These are phyloP conservation scores for Sisor rabdophorus DNA, from an alignment of 2,113 vertebrate species.

Conservation along the genomic window DNA sequence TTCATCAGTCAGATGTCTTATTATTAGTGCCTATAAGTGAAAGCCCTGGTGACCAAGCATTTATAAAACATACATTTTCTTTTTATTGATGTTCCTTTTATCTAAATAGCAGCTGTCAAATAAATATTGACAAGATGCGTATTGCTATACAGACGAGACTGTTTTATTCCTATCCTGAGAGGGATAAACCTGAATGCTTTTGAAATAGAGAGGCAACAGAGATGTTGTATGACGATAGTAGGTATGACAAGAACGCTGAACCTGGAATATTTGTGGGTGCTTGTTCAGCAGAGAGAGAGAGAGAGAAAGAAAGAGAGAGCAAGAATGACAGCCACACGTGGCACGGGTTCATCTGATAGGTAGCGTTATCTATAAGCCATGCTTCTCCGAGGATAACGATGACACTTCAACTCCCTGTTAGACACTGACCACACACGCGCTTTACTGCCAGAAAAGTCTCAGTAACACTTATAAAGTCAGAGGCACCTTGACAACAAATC, in stretches of 20 bases:
- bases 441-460: constrained; percentile 41
- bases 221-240: constrained; percentile 44
- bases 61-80: not conserved
- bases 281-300: constrained; percentile 59
- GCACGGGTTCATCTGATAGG: constrained; percentile 59
- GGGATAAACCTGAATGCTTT: constrained; percentile 15
- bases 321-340: constrained; percentile 56
- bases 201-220: constrained; percentile 48
- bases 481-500: constrained; percentile 15
- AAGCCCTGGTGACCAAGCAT: not conserved
- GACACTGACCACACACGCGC: constrained; percentile 47
- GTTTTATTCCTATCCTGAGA: constrained; percentile 3
- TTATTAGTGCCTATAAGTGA: not conserved
- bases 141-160: constrained; percentile 14
- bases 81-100: not conserved
- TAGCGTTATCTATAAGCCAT: constrained; percentile 54
- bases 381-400: constrained; percentile 49
- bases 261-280: constrained; percentile 54
- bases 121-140: not conserved
- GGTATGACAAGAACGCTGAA: constrained; percentile 51
- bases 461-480: constrained; percentile 42
- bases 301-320: constrained; percentile 25
- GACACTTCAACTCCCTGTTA: constrained; percentile 58
- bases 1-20: not conserved
- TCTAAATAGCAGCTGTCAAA: not conserved